Conservation (phyloP, 1,140 invertebrate genomes). For the Lucilia sericata region DNA sequence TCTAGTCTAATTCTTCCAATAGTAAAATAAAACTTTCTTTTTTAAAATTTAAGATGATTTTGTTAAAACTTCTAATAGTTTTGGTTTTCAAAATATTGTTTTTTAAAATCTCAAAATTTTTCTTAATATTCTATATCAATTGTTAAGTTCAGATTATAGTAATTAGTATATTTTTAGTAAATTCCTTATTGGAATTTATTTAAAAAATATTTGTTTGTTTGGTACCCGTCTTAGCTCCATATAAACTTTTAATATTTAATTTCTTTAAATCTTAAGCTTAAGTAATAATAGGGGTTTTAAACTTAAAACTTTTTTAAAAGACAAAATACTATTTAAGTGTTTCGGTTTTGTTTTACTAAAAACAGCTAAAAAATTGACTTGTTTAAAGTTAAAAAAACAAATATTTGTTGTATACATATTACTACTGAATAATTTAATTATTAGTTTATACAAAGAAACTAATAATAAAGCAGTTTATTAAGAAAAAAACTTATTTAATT, state of each 20-base stretch:
- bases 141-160: neutral
- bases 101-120: neutral
- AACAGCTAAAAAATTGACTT: neutral
- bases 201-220: neutral
- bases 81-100: neutral
- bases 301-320: neutral
- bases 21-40: too few species aligned
- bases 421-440: too few species aligned
- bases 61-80: neutral
- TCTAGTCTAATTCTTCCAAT: too few species aligned
- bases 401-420: too few species aligned
- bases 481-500: too few species aligned
- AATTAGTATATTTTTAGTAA: too few species aligned
- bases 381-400: neutral
- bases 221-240: conserved; percentile 7
- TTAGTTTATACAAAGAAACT: too few species aligned
- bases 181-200: too few species aligned
- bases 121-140: neutral
- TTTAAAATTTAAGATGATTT: too few species aligned
- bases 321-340: neutral
- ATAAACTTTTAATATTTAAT: neutral
- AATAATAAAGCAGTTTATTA: too few species aligned
- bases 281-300: neutral
- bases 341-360: neutral
- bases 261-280: neutral